Evolutionary conservation across 2,797 vertebrate genomes (phyloP), one percentile per base, ranked within the genome.

Genomic region (Botia almorhae): DNA sequence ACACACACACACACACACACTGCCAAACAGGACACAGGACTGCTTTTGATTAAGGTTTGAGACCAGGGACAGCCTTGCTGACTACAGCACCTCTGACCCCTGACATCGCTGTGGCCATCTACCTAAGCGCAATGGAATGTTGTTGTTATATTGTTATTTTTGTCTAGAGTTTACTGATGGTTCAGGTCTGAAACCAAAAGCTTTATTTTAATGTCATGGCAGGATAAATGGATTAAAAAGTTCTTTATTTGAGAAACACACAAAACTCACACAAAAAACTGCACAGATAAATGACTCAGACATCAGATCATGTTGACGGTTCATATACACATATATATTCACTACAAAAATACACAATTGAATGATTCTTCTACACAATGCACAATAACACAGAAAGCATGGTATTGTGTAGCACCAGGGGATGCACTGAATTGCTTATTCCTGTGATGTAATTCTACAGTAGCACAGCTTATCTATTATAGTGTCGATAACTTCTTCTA

Each of bases 21-120:
- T 55, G 5, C 26, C 16, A 53, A 14, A 46, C 12, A 14, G 36
- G 36, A 21, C 69, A 36, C 53, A 48, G 6, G 16, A 76, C 51
- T 81, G 71, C 39, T 73, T 80, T 76, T 75, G 26, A 80, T 79
- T 76, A 70, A 10, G 5, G 46, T 36, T 58, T 43, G 17, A 33
- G 48, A 23, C 39, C 39, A 39, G 50, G 33, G n/a, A 58, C 64
- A n/a, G 65, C 55, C 56, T 72, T 21, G 50, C 51, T 50, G 63
- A 65, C 53, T 68, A 43, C 51, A 68, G 3, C 14, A 76, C 36
- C 81, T 65, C 74, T 78, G 74, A 82, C 74, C 74, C n/a, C 29
- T 51, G 23, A n/a, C 51, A 33, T 73, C 51, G 71, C 56, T 13
- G 21, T 21, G 39, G 33, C 51, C 60, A 17, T 76, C 33, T 71